phyloP scores from a whole-genome alignment of 2,888 invertebrate genomes.

The Argyresthia goedartella region DNA sequence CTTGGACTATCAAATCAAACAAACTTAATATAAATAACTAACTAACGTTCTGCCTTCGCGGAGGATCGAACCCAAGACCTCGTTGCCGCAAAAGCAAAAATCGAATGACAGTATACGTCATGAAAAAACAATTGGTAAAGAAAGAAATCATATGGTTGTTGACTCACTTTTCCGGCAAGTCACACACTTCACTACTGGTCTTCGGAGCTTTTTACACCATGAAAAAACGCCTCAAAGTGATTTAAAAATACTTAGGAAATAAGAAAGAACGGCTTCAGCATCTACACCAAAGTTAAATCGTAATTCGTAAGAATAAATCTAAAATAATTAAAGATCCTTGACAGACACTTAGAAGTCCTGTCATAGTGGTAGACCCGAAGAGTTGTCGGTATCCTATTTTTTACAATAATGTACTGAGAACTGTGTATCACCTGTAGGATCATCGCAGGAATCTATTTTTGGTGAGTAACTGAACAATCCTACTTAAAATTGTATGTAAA shows the following conservation, averaged over 20 bases:
- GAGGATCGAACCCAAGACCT: not conserved
- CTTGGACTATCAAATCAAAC: too few species aligned
- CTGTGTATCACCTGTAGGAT: conserved; percentile 9
- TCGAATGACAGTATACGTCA: conserved; percentile 37
- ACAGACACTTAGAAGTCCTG: not conserved
- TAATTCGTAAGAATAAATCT: conserved; percentile 45
- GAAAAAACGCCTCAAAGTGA: conserved; percentile 30
- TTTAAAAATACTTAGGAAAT: conserved; percentile 38
- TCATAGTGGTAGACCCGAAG: too few species aligned
- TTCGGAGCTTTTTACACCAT: conserved; percentile 26
- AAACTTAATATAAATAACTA: too few species aligned
- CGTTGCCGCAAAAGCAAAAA: conserved; percentile 33
- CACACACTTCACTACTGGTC: conserved; percentile 38
- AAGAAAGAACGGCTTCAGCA: conserved; percentile 23
- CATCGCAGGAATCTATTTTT: conserved; percentile 6
- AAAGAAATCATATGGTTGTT: conserved; percentile 63
- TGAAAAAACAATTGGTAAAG: conserved; percentile 42
- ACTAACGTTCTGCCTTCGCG: not conserved
- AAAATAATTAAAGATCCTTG: conserved; percentile 14
- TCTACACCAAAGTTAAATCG: conserved; percentile 34
- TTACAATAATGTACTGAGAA: conserved; percentile 41
- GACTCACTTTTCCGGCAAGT: conserved; percentile 54
- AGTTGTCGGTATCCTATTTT: conserved; percentile 23
- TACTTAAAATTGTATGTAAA: too few species aligned
- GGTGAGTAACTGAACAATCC: not conserved